A percentile compares a stretch with the other conserved stretches of the same genome.
Evolutionary conservation across 2,888 invertebrate species (phyloP).

Genomic region (Sceliomorpha sp.): DNA sequence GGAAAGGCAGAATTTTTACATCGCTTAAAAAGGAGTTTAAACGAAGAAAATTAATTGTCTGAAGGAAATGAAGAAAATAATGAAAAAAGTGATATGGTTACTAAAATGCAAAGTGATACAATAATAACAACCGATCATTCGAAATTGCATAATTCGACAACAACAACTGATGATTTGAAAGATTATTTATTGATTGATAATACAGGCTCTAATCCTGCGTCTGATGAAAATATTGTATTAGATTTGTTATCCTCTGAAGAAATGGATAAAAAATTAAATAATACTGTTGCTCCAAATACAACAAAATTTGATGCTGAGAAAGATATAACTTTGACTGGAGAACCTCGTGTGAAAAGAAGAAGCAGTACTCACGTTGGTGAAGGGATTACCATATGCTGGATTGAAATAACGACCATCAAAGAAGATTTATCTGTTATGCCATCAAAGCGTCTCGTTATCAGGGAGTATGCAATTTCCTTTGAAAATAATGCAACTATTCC

Average conservation of each 20-base stretch:
- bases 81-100: neutral
- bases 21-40: neutral
- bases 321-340: neutral
- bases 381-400: conserved; percentile 65
- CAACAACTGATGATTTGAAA: no score
- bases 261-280: no score
- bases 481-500: conserved; percentile 64
- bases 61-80: neutral
- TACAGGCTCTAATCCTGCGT: no score
- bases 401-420: conserved; percentile 62
- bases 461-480: conserved; percentile 63
- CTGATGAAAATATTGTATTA: no score
- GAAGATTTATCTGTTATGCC: conserved; percentile 56
- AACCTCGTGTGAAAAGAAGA: conserved; percentile 24
- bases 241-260: no score
- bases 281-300: conserved; percentile 3
- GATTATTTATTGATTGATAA: no score
- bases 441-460: conserved; percentile 59
- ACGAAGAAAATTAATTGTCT: neutral
- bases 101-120: no score
- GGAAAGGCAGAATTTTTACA: no score
- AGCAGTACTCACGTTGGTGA: conserved; percentile 56
- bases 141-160: no score
- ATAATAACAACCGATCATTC: no score
- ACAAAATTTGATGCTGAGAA: neutral